Evolutionary conservation across 2,888 invertebrate species (phyloP), one percentile per base, ranked within the genome.

Genomic region (Brachyptera putata): DNA sequence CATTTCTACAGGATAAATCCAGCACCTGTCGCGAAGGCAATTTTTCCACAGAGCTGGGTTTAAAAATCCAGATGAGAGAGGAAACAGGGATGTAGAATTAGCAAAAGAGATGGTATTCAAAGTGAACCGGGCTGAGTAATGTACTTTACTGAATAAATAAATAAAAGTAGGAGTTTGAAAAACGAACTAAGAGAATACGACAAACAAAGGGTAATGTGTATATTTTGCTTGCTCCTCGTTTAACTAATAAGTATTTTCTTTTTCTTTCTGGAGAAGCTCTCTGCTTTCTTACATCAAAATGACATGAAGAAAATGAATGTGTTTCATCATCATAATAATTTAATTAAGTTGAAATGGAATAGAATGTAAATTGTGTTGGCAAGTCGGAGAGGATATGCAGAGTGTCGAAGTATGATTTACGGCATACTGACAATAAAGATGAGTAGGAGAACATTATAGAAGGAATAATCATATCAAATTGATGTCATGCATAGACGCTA

Each of bases 1-100:
- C 56, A 60, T 60, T 56, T 60, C 24, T 21, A 3, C 13, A 36
- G 18, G 37, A 49, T 37, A 60, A 60, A 57, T 57, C 60, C 56
- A 21, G 30, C 50, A 60, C 57, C 60, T 60, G 60, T 57, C 60
- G 48, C 30, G 41, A 24, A 36, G 57, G 57, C 56, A 57, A 59
- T 59, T 50, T 59, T 59, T 53, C 53, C 46, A 21, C 16, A n/a
- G 24, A 24, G 22, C 53, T 36, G 21, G 16, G 50, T 25, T 24
- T n/a, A 36, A 53, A 43, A 43, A n/a, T n/a, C n/a, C n/a, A n/a
- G n/a, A n/a, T n/a, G n/a, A n/a, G n/a, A n/a, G n/a, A n/a, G n/a
- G n/a, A n/a, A n/a, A n/a, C n/a, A n/a, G n/a, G n/a, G n/a, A n/a
- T 5, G 25, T 13, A 36, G 36, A 36, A 34, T 50, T 50, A 50